These are phyloP conservation scores for Seriola quinqueradiata DNA, from an alignment of 2,113 vertebrate genomes.

Conservation along the genomic window DNA sequence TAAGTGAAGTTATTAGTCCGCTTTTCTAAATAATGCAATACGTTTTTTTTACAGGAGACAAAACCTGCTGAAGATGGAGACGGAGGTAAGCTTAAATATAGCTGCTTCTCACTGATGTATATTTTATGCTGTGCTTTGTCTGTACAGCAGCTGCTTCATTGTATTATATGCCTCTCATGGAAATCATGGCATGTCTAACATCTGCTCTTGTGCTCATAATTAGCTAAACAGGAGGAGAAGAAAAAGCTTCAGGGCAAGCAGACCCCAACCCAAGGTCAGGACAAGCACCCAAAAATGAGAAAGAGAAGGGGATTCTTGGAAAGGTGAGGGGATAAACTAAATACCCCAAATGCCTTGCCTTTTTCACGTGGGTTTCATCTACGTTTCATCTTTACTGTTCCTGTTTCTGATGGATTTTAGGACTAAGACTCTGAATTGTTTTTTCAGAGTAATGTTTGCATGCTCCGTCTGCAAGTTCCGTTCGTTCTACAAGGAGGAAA, in stretches of 20 bases:
- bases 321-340: conserved; percentile 82
- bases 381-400: not conserved
- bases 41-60: conserved; percentile 65
- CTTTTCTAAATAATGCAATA: not conserved
- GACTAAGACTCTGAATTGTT: not conserved
- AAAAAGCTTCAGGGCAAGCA: conserved; percentile 84
- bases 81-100: conserved; percentile 39
- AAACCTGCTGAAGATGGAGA: conserved; percentile 65
- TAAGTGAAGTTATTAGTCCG: not conserved
- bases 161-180: not conserved
- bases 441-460: conserved; percentile 90
- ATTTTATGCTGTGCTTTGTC: too few relatives aligned
- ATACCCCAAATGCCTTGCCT: not conserved
- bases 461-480: conserved; percentile 96
- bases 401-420: not conserved
- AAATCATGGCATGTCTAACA: not conserved
- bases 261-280: conserved; percentile 51
- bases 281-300: conserved; percentile 75
- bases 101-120: rapidly evolving
- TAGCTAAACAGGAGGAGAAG: conserved; percentile 84
- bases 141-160: not conserved
- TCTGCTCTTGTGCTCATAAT: not conserved
- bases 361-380: not conserved
- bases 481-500: conserved; percentile 94
- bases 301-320: conserved; percentile 94